These are phyloP conservation scores for Drosophila ironensis DNA, from an alignment of 1,140 invertebrate species.

Conservation along the genomic window DNA sequence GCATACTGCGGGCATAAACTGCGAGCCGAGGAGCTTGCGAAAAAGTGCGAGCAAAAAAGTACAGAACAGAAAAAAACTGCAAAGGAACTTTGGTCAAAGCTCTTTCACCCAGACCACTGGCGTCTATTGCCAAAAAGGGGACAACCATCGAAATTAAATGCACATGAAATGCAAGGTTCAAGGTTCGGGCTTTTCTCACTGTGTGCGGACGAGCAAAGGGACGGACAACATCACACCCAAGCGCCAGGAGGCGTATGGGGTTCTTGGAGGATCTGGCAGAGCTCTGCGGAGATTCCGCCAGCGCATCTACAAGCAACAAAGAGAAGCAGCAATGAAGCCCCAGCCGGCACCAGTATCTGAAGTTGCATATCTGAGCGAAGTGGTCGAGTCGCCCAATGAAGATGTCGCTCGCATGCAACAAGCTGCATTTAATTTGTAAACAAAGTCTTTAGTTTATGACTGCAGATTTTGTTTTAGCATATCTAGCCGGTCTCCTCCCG, in stretches of 20 bases:
- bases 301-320: conserved; percentile 61
- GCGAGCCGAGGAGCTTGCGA: conserved; percentile 19
- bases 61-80: too few species aligned
- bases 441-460: conserved; percentile 81
- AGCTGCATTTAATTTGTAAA: conserved; percentile 81
- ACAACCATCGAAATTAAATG: too few species aligned
- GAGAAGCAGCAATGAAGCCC: neutral
- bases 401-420: conserved; percentile 76
- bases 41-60: neutral
- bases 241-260: conserved; percentile 54
- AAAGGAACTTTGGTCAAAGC: too few species aligned
- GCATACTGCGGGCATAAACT: conserved; percentile 78
- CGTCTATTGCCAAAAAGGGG: too few species aligned
- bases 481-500: conserved; percentile 47
- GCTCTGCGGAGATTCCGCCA: conserved; percentile 3
- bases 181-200: neutral
- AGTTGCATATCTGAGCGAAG: conserved; percentile 23
- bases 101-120: too few species aligned
- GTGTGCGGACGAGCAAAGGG: conserved; percentile 4
- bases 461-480: conserved; percentile 75
- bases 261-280: neutral
- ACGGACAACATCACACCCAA: conserved; percentile 65
- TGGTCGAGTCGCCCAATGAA: conserved; percentile 35
- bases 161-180: neutral
- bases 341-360: conserved; percentile 17